A percentile compares a stretch with the other conserved stretches of the same genome.
Conservation (phyloP, 2,797 vertebrate genomes). For the Trematomus bernacchii region DNA sequence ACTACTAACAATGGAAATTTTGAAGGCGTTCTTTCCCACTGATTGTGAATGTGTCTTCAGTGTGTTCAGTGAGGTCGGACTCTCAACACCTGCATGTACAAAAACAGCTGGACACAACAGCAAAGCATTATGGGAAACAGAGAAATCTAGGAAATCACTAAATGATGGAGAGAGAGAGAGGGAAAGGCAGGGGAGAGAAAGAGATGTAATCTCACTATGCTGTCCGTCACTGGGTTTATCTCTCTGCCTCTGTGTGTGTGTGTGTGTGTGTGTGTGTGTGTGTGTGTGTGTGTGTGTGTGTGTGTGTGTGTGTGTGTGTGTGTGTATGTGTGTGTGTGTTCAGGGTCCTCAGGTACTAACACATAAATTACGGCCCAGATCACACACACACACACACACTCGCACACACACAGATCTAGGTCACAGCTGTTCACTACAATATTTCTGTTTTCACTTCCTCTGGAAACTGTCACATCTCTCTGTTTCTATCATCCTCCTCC, state of each 20-base stretch:
- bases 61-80: too few relatives aligned
- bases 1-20: neutral
- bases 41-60: neutral
- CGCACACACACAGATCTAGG: constrained; percentile 69
- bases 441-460: constrained; percentile 59
- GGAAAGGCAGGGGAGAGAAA: neutral
- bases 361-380: constrained; percentile 61
- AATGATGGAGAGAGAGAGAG: constrained; percentile 6
- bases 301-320: too few relatives aligned
- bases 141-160: constrained; percentile 51
- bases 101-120: constrained; percentile 30
- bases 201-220: constrained; percentile 36
- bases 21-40: neutral
- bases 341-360: constrained; percentile 65
- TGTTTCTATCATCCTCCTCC: neutral
- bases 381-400: constrained; percentile 35
- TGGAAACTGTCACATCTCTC: constrained; percentile 30
- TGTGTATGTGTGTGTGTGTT: constrained; percentile 7
- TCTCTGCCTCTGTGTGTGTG: neutral
- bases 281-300: too few relatives aligned
- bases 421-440: constrained; percentile 79
- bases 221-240: constrained; percentile 26
- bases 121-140: constrained; percentile 54
- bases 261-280: neutral
- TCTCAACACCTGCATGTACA: neutral